Evolutionary conservation across 2,888 invertebrate species (phyloP).

Genomic region (Chloroclystis v-ata): DNA sequence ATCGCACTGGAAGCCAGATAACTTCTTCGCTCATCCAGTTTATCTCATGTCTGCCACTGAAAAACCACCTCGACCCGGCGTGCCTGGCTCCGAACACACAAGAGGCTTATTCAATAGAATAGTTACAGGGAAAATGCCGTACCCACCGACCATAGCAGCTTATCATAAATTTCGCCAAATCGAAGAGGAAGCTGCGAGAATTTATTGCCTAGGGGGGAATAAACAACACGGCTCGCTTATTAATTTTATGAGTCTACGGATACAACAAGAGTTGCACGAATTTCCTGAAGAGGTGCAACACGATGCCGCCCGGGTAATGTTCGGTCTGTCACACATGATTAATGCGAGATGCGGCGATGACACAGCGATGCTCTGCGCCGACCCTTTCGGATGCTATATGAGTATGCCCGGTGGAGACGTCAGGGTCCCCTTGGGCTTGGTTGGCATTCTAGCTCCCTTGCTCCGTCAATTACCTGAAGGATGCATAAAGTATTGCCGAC

Average conservation of each 20-base stretch:
- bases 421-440: slow-evolving; percentile 80
- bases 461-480: slow-evolving; percentile 81
- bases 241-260: slow-evolving; percentile 81
- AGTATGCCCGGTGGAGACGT: slow-evolving; percentile 79
- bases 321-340: slow-evolving; percentile 80
- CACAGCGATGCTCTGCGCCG: slow-evolving; percentile 59
- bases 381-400: slow-evolving; percentile 64
- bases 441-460: slow-evolving; percentile 81
- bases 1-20: slow-evolving; percentile 81
- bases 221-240: slow-evolving; percentile 81
- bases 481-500: slow-evolving; percentile 81
- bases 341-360: slow-evolving; percentile 83
- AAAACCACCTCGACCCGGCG: slow-evolving; percentile 76
- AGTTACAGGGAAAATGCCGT: slow-evolving; percentile 80
- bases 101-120: slow-evolving; percentile 80
- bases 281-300: slow-evolving; percentile 82
- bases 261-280: slow-evolving; percentile 82
- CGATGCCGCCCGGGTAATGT: slow-evolving; percentile 82
- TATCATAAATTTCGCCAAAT: slow-evolving; percentile 82
- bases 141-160: slow-evolving; percentile 79
- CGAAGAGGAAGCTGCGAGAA: slow-evolving; percentile 79
- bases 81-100: slow-evolving; percentile 69
- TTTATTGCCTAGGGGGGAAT: slow-evolving; percentile 79
- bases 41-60: slow-evolving; percentile 81
- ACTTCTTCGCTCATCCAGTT: slow-evolving; percentile 70